phyloP scores from a whole-genome alignment of 2,113 vertebrate genomes.

The Ascaphus truei region DNA sequence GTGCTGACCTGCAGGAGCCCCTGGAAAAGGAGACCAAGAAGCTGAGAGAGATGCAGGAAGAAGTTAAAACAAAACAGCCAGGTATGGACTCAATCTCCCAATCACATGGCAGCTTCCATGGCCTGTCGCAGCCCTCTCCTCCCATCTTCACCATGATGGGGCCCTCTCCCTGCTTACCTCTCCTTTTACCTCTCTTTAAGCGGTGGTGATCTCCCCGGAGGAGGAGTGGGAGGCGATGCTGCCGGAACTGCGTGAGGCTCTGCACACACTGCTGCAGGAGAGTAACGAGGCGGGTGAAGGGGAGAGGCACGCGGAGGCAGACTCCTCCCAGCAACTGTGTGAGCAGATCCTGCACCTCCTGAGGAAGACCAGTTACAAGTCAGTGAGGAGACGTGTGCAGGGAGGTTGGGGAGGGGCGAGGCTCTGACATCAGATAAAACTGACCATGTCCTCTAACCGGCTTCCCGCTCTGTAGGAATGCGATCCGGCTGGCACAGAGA shows the following conservation, averaged over 20 bases:
- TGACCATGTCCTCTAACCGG: too few species aligned
- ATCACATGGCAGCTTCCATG: too few species aligned
- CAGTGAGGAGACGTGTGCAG: slow-evolving; percentile 27
- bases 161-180: background rate
- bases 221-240: slow-evolving; percentile 93
- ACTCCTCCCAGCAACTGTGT: slow-evolving; percentile 59
- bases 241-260: slow-evolving; percentile 76
- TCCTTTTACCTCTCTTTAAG: background rate
- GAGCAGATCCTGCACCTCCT: slow-evolving; percentile 70
- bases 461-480: slow-evolving; percentile 62
- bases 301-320: slow-evolving; percentile 41
- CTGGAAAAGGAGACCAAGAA: slow-evolving; percentile 82
- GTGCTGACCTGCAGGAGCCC: slow-evolving; percentile 71
- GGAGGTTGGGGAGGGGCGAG: too few species aligned
- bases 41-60: slow-evolving; percentile 72
- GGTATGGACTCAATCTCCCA: slow-evolving; percentile 40
- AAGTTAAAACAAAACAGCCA: slow-evolving; percentile 38
- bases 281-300: slow-evolving; percentile 43
- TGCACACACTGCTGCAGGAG: slow-evolving; percentile 58
- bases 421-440: too few species aligned
- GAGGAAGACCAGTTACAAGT: slow-evolving; percentile 86
- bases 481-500: slow-evolving; percentile 66
- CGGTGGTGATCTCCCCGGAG: slow-evolving; percentile 57
- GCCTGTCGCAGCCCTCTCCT: too few species aligned
- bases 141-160: too few species aligned